These are phyloP conservation scores for Tetrapedia diversipes DNA, from an alignment of 2,888 invertebrate genomes.

Conservation along the genomic window DNA sequence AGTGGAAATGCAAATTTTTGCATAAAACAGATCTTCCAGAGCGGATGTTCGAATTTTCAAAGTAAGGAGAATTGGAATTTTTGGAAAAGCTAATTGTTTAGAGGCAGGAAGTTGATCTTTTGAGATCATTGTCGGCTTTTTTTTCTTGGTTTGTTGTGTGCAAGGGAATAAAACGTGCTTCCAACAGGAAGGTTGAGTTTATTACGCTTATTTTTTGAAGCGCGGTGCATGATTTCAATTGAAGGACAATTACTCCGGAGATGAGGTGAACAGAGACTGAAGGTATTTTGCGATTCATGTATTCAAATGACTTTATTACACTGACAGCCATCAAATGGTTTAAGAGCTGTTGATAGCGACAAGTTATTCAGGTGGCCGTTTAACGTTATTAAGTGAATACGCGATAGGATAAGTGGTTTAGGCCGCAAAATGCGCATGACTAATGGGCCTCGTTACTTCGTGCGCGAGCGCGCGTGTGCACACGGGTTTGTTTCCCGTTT, in stretches of 20 bases:
- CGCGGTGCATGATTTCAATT: conserved; percentile 9
- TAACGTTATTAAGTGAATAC: conserved; percentile 26
- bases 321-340: conserved; percentile 22
- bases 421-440: conserved; percentile 22
- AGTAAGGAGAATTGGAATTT: too few species aligned
- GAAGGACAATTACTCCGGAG: conserved; percentile 9
- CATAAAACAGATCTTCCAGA: too few species aligned
- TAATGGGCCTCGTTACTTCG: conserved; percentile 15
- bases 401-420: conserved; percentile 27
- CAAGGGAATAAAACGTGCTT: too few species aligned
- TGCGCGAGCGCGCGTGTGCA: not conserved
- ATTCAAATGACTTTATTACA: conserved; percentile 36
- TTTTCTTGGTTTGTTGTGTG: too few species aligned
- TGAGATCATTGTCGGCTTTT: too few species aligned
- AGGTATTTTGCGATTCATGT: conserved; percentile 31
- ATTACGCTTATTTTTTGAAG: not conserved
- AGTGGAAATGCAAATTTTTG: too few species aligned
- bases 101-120: too few species aligned
- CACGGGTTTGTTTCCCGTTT: not conserved
- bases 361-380: conserved; percentile 24
- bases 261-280: conserved; percentile 4
- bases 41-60: too few species aligned
- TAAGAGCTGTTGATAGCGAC: conserved; percentile 36
- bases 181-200: too few species aligned
- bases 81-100: too few species aligned